Base-by-base conservation (phyloP, 2,797 vertebrate genomes). In the Pseudocheirus occidentalis region DNA sequence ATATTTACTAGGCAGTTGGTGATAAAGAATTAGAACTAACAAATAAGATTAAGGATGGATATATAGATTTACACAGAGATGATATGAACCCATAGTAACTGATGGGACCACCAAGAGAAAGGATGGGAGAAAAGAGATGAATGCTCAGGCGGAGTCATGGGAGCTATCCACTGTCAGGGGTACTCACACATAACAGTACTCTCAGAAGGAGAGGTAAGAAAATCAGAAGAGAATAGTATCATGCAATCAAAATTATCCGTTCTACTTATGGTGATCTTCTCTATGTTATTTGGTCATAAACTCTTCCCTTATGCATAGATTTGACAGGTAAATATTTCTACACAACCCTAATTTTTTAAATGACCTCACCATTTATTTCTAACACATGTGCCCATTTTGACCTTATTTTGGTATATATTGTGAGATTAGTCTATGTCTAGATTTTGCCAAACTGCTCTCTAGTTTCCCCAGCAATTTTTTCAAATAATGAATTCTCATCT, bases 261-360 rank as follows among this genome's bases (percentile, higher is more conserved):
- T 73, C 40, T 73, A 21, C 5, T 73, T 73, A 16, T 6, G 6
- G 18, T 73, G 6, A 40, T 73, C 66, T 73, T 73, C 34, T 62
- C n/a, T 73, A 9, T 73, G 66, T 40, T 18, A 73, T 73, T 40
- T 40, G 66, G 5, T 73, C 66, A 73, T 40, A 73, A 40, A 73
- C n/a, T 21, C n/a, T 73, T 73, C n/a, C 16, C 2, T 73, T 73
- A 40, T 73, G 16, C 66, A 40, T 40, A n/a, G n/a, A 73, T 40
- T 1, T 40, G n/a, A 73, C 16, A 73, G 34, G 62, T 40, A 73
- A 34, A 62, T 62, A 9, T 62, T 14, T 13, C 34, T 28, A 73
- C 18, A 9, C 0, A 0, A 5, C 0, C 5, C 6, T 40, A 21
- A n/a, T n/a, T 73, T 73, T 18, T 73, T 73, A 27, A 27, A 21